Evolutionary conservation across 2,797 vertebrate genomes (phyloP).

Genomic region (Delichon dasypus): DNA sequence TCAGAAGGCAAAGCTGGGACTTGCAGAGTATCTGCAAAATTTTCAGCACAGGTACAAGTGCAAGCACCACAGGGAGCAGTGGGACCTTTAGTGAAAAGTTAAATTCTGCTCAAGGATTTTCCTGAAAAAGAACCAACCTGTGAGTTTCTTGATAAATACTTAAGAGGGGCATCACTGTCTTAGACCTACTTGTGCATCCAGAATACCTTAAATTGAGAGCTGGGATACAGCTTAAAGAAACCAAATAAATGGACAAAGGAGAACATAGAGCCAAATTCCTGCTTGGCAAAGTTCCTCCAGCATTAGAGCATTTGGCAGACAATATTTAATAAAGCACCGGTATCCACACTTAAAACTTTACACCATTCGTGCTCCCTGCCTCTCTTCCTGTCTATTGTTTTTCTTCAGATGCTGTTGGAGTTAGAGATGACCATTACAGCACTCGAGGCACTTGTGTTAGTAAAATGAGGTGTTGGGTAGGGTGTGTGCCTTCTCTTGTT

Average conservation of each 20-base stretch:
- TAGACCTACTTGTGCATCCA: background rate
- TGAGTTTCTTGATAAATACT: background rate
- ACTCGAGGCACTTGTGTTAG: background rate
- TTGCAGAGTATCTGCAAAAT: background rate
- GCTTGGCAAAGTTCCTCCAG: conserved; percentile 4
- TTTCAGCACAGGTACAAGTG: background rate
- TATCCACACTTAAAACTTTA: background rate
- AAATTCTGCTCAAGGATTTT: background rate
- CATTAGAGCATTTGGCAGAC: background rate
- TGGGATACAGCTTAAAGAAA: conserved; percentile 5
- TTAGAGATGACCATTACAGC: background rate
- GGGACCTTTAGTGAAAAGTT: background rate
- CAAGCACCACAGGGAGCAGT: background rate
- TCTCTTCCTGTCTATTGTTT: background rate
- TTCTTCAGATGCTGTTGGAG: background rate
- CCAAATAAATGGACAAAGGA: background rate
- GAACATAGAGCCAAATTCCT: background rate
- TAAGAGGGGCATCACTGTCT: background rate
- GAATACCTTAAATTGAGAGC: background rate
- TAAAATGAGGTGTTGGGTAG: background rate
- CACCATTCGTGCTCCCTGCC: background rate
- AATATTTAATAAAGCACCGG: conserved; percentile 3
- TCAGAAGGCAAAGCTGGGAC: background rate
- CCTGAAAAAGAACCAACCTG: background rate
- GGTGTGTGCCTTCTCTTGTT: background rate